These are phyloP conservation scores for Ctenoplectra terminalis DNA, from an alignment of 1,140 invertebrate species.

Conservation along the genomic window DNA sequence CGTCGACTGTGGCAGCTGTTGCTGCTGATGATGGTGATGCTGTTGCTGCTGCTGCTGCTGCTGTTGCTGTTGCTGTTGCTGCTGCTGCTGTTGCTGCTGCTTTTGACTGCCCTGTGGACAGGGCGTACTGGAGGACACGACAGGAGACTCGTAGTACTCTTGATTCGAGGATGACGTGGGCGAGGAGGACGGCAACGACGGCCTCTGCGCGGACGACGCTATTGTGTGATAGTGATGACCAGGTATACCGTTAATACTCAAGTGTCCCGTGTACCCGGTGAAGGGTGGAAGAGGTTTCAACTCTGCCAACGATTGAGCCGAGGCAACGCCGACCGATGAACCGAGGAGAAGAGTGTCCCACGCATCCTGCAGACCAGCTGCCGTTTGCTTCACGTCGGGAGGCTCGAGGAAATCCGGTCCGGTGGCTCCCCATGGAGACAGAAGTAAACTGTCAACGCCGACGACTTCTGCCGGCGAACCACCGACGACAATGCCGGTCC, in stretches of 20 bases:
- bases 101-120: constrained; percentile 78
- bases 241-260: constrained; percentile 92
- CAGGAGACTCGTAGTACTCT: constrained; percentile 79
- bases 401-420: constrained; percentile 81
- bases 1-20: constrained; percentile 83
- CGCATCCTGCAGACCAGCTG: constrained; percentile 80
- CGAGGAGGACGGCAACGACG: constrained; percentile 75
- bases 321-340: constrained; percentile 77
- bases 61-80: constrained; percentile 69
- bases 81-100: constrained; percentile 65
- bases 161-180: constrained; percentile 81
- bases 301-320: constrained; percentile 86
- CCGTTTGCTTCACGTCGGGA: constrained; percentile 77
- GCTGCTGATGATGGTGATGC: constrained; percentile 78
- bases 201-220: constrained; percentile 82
- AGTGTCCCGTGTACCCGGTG: constrained; percentile 91
- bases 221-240: constrained; percentile 94
- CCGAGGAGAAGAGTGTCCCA: constrained; percentile 82
- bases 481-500: constrained; percentile 74
- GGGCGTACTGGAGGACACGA: constrained; percentile 80
- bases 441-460: constrained; percentile 83
- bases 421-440: constrained; percentile 84
- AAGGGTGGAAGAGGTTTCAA: constrained; percentile 94
- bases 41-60: constrained; percentile 81
- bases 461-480: constrained; percentile 77